Evolutionary conservation across 2,113 vertebrate species (phyloP), one percentile per base, ranked within the genome.

Genomic region (Enhydra lutris): DNA sequence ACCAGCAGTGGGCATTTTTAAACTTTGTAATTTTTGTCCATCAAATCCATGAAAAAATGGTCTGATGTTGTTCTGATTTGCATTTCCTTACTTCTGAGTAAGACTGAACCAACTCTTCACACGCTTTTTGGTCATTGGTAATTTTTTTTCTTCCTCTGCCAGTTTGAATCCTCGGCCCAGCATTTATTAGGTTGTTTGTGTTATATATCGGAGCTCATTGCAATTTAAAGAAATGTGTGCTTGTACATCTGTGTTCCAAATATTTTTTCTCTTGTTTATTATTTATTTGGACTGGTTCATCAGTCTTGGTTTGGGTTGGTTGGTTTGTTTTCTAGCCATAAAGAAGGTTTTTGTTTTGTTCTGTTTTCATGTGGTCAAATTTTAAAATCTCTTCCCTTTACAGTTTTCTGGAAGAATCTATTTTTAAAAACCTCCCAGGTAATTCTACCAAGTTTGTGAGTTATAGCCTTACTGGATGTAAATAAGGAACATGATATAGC

Each of bases 311-410:
- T 31, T 31, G 29, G 31, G 76, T 7, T 74, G 31, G 42, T 13
- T 34, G 20, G 13, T 65, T 24, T 45, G 39, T n/a, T 57, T 57
- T 89, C 89, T 73, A 57, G 36, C 55, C 36, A 57, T 59, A 59
- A 31, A 52, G 24, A n/a, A 57, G 50, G 39, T 2, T 88, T 95
- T 79, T 34, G 31, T 11, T 95, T 95, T 59, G 3, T 61, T 87
- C 52, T 90, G 11, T 59, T 91, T 81, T 55, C 23, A 79, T 24
- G 31, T 26, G 59, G 42, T 52, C 17, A 83, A 17, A 63, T 47
- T 63, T 85, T 63, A 23, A 79, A 89, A 63, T 87, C 59, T 34
- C 86, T 90, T 47, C 76, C 57, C 55, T 87, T 74, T 61, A 74
- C 88, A 85, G 39, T 83, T 73, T 47, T 86, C 69, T 61, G 57